Percentiles rank a stretch among this genome's conserved stretches.
phyloP scores from a whole-genome alignment of 2,888 invertebrate species.

The Tachystola acroxantha region DNA sequence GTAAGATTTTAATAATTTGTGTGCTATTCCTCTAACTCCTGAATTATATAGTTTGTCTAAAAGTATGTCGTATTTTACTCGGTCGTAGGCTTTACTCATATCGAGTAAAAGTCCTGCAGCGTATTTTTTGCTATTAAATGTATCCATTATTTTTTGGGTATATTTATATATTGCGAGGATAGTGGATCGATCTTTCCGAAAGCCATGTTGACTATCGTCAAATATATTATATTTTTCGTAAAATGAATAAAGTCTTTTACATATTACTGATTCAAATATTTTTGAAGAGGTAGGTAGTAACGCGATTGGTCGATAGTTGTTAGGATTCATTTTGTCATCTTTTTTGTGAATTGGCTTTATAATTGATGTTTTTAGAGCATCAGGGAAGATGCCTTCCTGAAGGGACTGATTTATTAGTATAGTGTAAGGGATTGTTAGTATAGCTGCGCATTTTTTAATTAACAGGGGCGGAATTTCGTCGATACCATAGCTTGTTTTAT shows the following conservation, averaged over 20 bases:
- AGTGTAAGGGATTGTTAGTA: conserved; percentile 5
- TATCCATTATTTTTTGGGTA: neutral
- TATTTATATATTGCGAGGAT: conserved; percentile 10
- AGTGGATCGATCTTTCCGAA: conserved; percentile 12
- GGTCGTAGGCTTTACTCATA: conserved; percentile 21
- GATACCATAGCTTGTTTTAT: conserved; percentile 2
- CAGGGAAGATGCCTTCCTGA: conserved; percentile 10
- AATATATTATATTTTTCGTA: conserved; percentile 14
- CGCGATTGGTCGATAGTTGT: conserved; percentile 14
- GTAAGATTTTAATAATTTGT: conserved; percentile 15
- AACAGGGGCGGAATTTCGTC: conserved; percentile 8
- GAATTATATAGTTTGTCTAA: conserved; percentile 12
- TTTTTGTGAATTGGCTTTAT: conserved; percentile 10
- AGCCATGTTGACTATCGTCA: conserved; percentile 12
- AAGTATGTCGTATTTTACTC: conserved; percentile 13
- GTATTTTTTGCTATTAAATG: conserved; percentile 11
- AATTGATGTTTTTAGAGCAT: conserved; percentile 8
- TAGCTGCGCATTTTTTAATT: conserved; percentile 5
- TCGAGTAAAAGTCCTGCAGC: conserved; percentile 17
- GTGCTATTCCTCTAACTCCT: conserved; percentile 13
- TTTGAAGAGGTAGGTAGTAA: conserved; percentile 11
- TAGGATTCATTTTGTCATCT: conserved; percentile 4
- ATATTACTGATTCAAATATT: conserved; percentile 14
- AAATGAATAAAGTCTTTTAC: conserved; percentile 9
- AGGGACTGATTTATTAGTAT: conserved; percentile 14